A percentile compares a stretch with the other conserved stretches of the same genome.
phyloP scores from a whole-genome alignment of 2,797 vertebrate species.

The Gymnodraco acuticeps region DNA sequence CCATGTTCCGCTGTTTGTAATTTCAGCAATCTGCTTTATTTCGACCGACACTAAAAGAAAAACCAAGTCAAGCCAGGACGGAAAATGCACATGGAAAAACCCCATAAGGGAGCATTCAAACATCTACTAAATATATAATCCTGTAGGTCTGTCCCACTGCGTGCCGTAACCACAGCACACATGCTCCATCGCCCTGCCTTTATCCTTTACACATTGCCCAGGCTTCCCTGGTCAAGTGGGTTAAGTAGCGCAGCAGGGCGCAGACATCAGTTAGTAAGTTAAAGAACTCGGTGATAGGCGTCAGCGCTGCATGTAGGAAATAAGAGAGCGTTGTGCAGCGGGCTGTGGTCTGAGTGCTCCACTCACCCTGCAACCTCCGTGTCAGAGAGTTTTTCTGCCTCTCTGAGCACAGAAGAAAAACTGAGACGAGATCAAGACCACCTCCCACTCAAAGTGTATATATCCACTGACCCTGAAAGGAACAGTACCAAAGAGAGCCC shows the following conservation, averaged over 20 bases:
- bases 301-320: constrained; percentile 54
- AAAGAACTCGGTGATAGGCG: constrained; percentile 49
- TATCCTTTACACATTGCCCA: constrained; percentile 38
- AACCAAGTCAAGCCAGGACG: no score
- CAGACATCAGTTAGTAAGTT: constrained; percentile 48
- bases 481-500: constrained; percentile 42
- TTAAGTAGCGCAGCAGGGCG: constrained; percentile 69
- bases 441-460: constrained; percentile 58
- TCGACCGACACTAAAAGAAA: no score
- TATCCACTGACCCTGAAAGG: constrained; percentile 66
- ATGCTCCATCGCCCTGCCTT: constrained; percentile 49
- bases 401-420: constrained; percentile 62
- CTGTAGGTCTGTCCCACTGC: constrained; percentile 13
- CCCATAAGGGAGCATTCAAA: constrained; percentile 1
- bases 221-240: constrained; percentile 63
- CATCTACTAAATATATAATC: constrained; percentile 8
- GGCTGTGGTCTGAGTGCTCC: constrained; percentile 61
- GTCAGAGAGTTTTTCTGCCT: constrained; percentile 66
- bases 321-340: constrained; percentile 59
- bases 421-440: constrained; percentile 59
- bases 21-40: no score
- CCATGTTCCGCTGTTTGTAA: no score
- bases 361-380: constrained; percentile 37
- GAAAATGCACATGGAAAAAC: no score
- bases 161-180: constrained; percentile 28